Percentiles rank a stretch among this genome's conserved stretches.
Conservation (phyloP, 1,140 invertebrate genomes). For the Psilanteris sp. region DNA sequence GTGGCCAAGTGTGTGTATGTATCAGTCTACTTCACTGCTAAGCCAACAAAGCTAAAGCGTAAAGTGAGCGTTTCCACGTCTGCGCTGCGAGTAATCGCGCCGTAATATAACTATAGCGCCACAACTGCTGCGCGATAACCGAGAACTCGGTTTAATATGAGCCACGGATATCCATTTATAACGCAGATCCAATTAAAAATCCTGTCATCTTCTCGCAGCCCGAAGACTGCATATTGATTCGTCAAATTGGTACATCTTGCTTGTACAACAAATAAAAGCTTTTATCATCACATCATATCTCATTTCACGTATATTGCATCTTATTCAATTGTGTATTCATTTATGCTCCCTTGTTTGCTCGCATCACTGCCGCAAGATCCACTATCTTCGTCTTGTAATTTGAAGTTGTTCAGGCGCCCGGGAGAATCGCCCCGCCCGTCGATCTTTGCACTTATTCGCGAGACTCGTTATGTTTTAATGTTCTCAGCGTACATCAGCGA, state of each 20-base stretch:
- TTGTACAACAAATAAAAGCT: too few species aligned
- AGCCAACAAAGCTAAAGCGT: conserved; percentile 52
- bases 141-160: conserved; percentile 25
- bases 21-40: conserved; percentile 54
- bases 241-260: too few species aligned
- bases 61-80: conserved; percentile 45
- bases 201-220: background rate
- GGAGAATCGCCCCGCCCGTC: conserved; percentile 6
- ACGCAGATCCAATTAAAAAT: conserved; percentile 14
- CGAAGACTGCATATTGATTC: conserved; percentile 6
- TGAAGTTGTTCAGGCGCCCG: background rate
- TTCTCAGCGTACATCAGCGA: conserved; percentile 11
- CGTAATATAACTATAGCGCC: conserved; percentile 23
- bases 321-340: conserved; percentile 22
- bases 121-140: conserved; percentile 28
- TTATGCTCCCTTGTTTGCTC: conserved; percentile 10
- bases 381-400: conserved; percentile 22
- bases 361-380: background rate
- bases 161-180: background rate
- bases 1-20: conserved; percentile 47
- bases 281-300: too few species aligned
- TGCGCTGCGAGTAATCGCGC: conserved; percentile 2
- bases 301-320: too few species aligned
- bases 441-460: conserved; percentile 18
- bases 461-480: conserved; percentile 24